Percentiles rank a stretch among this genome's conserved stretches.
Evolutionary conservation across 1,140 invertebrate species (phyloP).

Genomic region (Gonioctena quinquepunctata): DNA sequence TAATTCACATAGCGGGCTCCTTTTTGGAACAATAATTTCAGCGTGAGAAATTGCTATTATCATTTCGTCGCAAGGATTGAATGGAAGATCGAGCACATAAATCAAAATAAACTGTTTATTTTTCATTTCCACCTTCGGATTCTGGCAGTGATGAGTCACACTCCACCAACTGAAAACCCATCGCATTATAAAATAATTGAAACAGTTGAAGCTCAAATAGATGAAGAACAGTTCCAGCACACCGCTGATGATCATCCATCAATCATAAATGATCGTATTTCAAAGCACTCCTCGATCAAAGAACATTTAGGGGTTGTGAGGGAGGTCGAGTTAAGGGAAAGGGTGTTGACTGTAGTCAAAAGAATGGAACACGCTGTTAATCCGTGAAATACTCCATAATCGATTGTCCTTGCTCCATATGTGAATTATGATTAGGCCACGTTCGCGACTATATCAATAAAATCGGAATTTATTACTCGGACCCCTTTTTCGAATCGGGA

Average conservation of each 20-base stretch:
- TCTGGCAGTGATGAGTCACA: background rate
- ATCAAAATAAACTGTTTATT: no score
- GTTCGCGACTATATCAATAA: background rate
- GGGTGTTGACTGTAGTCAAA: conserved; percentile 1
- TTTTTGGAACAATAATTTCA: no score
- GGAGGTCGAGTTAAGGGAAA: background rate
- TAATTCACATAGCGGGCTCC: no score
- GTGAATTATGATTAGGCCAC: background rate
- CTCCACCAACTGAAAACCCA: background rate
- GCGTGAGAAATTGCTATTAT: no score
- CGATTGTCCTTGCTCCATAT: conserved; percentile 9
- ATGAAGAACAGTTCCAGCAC: background rate
- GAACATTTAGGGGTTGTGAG: background rate
- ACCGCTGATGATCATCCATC: background rate
- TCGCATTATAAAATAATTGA: conserved; percentile 10
- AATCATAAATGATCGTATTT: conserved; percentile 6
- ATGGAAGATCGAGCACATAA: no score
- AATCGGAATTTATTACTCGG: background rate
- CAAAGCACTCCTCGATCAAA: conserved; percentile 4
- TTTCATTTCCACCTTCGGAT: no score
- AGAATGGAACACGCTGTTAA: conserved; percentile 10
- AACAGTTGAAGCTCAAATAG: background rate
- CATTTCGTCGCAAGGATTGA: no score
- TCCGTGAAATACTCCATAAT: conserved; percentile 15
- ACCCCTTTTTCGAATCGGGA: background rate